Evolutionary conservation across 2,797 vertebrate species (phyloP).

Genomic region (Paramormyrops hopkinsi): DNA sequence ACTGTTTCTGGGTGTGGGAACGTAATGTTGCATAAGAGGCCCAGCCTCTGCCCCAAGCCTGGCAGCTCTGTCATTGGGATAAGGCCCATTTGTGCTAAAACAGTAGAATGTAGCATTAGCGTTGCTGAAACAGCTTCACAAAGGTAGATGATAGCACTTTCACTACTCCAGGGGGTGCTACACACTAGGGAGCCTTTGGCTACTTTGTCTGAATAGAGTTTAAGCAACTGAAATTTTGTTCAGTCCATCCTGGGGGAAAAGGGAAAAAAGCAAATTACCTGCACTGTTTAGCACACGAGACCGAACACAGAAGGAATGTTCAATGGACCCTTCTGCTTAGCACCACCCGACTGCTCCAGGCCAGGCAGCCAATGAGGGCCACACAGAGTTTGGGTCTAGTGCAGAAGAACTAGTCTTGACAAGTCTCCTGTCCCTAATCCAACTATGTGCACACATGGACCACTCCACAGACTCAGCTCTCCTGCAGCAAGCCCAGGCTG

Average conservation of each 20-base stretch:
- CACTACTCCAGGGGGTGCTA: constrained; percentile 28
- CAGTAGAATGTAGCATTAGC: background rate
- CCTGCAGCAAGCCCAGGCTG: background rate
- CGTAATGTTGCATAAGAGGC: background rate
- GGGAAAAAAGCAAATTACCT: constrained; percentile 47
- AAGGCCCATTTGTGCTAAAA: background rate
- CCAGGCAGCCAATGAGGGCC: background rate
- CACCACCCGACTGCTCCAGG: constrained; percentile 53
- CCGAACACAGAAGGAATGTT: constrained; percentile 52
- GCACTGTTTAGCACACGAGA: constrained; percentile 63
- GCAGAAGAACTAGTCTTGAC: constrained; percentile 5
- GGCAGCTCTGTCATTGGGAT: constrained; percentile 24
- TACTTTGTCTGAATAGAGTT: constrained; percentile 6
- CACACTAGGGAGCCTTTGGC: constrained; percentile 29
- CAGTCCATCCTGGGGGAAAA: background rate
- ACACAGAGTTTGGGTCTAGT: constrained; percentile 23
- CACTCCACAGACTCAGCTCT: constrained; percentile 7
- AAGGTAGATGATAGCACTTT: background rate
- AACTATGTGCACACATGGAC: background rate
- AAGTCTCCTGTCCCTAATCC: background rate
- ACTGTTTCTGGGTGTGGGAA: constrained; percentile 27
- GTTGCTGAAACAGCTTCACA: background rate
- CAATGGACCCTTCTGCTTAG: constrained; percentile 55
- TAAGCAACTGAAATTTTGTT: background rate
- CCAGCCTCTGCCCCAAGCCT: background rate